Evolutionary conservation across 64 coral and sea anemone genomes (phyloP), one percentile per base, ranked within the genome.

Genomic region (Pocillopora damicornis): DNA sequence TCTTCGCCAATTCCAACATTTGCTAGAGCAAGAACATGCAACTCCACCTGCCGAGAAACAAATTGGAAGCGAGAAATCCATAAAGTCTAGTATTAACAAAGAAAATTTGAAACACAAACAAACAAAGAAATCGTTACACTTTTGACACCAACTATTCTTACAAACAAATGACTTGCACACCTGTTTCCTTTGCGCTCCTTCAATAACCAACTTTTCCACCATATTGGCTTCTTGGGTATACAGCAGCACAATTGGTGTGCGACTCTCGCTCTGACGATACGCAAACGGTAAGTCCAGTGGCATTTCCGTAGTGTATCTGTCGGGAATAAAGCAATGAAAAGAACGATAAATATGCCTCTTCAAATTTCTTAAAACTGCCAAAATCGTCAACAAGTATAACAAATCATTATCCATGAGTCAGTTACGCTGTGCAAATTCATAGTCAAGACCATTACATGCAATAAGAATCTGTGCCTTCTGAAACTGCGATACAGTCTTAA

Each of bases 221-320:
- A 93, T 95, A 61, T 87, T 93, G 17, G 97, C 93, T 83, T 99
- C 97, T 18, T 85, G 82, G 15, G 84, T 86, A 84, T 99, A 99
- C 66, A 99, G 60, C 67, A 99, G 63, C 61, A 99, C 90, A 35
- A 99, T 89, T 22, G 97, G 97, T 42, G 93, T 93, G 23, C 90
- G 93, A 30, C 79, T 90, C 38, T 99, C 97, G 85, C 93, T 99
- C 82, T 99, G 97, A 23, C 97, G 97, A 61, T 90, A 94, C n/a
- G 90, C 93, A 71, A 87, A 90, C 13, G 90, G 86, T 17, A 99
- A 86, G 73, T 99, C 97, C 30, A 99, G 37, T 5, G 97, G 91
- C 12, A 95, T 84, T 42, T 99, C 97, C 6, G 89, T 78, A 60
- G 90, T 93, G 88, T 92, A 99, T 58, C 97, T 99, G 25, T 1